Percentiles rank a stretch among this genome's conserved stretches.
These are phyloP conservation scores for Oxytorus armatus DNA, from an alignment of 2,888 invertebrate species.

Conservation along the genomic window DNA sequence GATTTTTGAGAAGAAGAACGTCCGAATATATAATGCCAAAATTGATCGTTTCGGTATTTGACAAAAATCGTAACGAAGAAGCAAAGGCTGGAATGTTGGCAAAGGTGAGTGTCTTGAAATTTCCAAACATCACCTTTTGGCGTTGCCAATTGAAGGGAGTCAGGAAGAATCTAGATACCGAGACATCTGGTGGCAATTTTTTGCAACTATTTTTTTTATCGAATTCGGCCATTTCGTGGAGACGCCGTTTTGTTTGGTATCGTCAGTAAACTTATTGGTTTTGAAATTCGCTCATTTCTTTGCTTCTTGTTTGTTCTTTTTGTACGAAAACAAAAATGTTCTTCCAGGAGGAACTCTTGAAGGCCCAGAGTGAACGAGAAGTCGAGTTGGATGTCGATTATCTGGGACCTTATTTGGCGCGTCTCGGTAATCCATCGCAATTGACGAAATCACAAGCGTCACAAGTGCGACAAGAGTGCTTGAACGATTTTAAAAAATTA, in stretches of 20 bases:
- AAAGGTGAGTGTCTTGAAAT: slow-evolving; percentile 81
- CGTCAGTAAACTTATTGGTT: background rate
- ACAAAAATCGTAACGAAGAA: slow-evolving; percentile 86
- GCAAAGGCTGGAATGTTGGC: slow-evolving; percentile 85
- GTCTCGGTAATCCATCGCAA: slow-evolving; percentile 85
- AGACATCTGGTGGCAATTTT: no score
- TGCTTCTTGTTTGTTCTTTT: background rate
- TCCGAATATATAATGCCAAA: slow-evolving; percentile 85
- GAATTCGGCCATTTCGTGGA: no score
- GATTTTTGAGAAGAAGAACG: slow-evolving; percentile 84
- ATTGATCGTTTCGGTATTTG: slow-evolving; percentile 85
- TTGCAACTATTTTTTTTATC: no score
- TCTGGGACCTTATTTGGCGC: slow-evolving; percentile 88
- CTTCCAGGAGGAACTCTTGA: slow-evolving; percentile 85
- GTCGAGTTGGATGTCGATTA: slow-evolving; percentile 88
- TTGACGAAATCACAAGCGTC: slow-evolving; percentile 84
- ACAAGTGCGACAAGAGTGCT: slow-evolving; percentile 86
- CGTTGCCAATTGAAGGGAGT: no score
- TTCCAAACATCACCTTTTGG: no score
- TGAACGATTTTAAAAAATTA: slow-evolving; percentile 88
- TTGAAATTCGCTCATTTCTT: background rate
- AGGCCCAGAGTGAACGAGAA: slow-evolving; percentile 86
- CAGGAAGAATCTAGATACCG: no score
- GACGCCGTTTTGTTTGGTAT: no score
- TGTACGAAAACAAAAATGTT: background rate